Evolutionary conservation across 2,888 invertebrate species (phyloP), one percentile per base, ranked within the genome.

Genomic region (Polydrusus cervinus): DNA sequence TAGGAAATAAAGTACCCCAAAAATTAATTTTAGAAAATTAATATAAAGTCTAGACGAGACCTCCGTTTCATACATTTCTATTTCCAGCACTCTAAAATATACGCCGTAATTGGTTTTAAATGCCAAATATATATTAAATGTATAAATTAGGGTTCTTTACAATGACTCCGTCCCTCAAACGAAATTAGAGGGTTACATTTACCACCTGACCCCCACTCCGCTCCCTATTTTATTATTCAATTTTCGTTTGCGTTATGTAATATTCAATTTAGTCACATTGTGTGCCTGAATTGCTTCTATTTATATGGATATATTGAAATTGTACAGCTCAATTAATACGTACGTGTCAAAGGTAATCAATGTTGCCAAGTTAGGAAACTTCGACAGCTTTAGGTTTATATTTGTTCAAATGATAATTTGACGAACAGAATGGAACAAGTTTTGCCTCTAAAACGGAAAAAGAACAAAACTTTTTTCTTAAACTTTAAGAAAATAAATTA

Each of bases 211-310:
- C 81, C 82, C 80, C 79, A 78, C 78, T 77, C 55, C 66, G 71
- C 71, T 73, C 82, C 81, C 80, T 81, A 79, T 82, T 82, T 83
- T 84, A 82, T 83, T 83, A 83, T 83, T 84, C 83, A 83, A 81
- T 83, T 83, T 84, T 84, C 83, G 81, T 83, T 82, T 82, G 83
- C 83, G 81, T 82, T 83, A 82, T 82, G 80, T 83, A 83, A 83
- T 83, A 83, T 83, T 83, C 84, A 84, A 84, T 83, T 83, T 83
- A 82, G 83, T 80, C 81, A 82, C 81, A 83, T 84, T 83, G 84
- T 83, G 82, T 80, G 82, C 80, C 80, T 79, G 82, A 83, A 83
- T 83, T 82, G 82, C 83, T 81, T 79, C 83, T 82, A 82, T 84
- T 82, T 83, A 82, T 83, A 81, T 81, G 81, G 81, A 81, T 82